phyloP scores from a whole-genome alignment of 2,113 vertebrate species.

The Ptychochromis oligacanthus region DNA sequence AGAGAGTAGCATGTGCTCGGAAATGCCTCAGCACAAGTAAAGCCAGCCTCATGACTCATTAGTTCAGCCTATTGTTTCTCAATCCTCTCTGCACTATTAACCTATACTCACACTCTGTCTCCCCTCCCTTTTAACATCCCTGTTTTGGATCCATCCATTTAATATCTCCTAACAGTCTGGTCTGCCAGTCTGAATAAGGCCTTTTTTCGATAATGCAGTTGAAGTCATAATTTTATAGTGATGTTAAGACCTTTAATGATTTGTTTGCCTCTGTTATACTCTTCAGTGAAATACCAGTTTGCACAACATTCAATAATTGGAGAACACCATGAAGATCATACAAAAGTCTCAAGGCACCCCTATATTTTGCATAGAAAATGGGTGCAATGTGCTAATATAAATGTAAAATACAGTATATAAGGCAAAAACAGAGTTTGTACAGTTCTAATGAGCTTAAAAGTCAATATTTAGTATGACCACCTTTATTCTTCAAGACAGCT shows the following conservation, averaged over 20 bases:
- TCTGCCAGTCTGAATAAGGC: neutral
- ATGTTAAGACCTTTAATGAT: neutral
- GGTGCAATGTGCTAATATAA: neutral
- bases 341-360: neutral
- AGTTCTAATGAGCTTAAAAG: neutral
- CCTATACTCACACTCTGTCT: conserved; percentile 20
- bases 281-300: neutral
- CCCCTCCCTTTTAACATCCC: conserved; percentile 15
- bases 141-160: conserved; percentile 33
- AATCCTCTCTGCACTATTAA: conserved; percentile 63
- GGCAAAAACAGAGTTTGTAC: too few species aligned
- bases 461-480: neutral
- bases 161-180: neutral
- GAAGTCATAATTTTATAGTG: neutral
- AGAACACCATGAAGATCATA: neutral
- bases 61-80: conserved; percentile 62
- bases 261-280: neutral
- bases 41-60: conserved; percentile 65
- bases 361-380: neutral
- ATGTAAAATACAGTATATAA: neutral
- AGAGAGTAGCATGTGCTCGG: conserved; percentile 27
- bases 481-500: neutral
- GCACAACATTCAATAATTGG: neutral
- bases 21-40: conserved; percentile 60
- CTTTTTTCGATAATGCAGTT: neutral